Evolutionary conservation across 2,113 vertebrate genomes (phyloP), one percentile per base, ranked within the genome.

Genomic region (Semicossyphus pulcher): DNA sequence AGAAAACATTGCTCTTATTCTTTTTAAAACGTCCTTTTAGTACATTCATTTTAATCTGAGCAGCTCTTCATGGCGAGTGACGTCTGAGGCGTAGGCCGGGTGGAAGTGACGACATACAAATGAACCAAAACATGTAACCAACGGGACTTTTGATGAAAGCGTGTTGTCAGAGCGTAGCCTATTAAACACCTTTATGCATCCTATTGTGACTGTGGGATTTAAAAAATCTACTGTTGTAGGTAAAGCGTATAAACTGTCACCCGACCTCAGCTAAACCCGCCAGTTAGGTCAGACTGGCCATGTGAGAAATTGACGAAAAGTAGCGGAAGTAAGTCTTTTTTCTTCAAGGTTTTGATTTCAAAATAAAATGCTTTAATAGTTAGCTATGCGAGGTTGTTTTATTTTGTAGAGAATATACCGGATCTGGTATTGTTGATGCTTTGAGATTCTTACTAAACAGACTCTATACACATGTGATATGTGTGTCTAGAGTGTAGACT

Each of bases 41-140:
- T n/a, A n/a, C n/a, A n/a, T n/a, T n/a, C n/a, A n/a, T n/a, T n/a
- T n/a, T n/a, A n/a, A n/a, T n/a, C n/a, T n/a, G n/a, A n/a, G n/a
- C n/a, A n/a, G n/a, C n/a, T n/a, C n/a, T n/a, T 48, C 10, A 1
- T 31, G 15, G 32, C 4, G 42, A 4, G 26, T 42, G 15, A 47
- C 20, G 53, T 26, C 36, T 15, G 39, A 23, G 2, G 11, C 0
- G 20, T 21, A 4, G 14, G 29, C 3, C 16, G 39, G 7, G 21
- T 72, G 84, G 84, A 88, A 72, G 70, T 88, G 75, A 86, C 81
- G 81, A 62, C 64, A 64, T 18, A 31, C 1, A 15, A 44, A 53
- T 51, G n/a, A n/a, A 1, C n/a, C 26, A 75, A 60, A 72, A 54
- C 52, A 71, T 48, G 4, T 10, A 49, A 15, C 10, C 4, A 47